phyloP scores from a whole-genome alignment of 2,888 invertebrate genomes.

The Cephonodes hylas region DNA sequence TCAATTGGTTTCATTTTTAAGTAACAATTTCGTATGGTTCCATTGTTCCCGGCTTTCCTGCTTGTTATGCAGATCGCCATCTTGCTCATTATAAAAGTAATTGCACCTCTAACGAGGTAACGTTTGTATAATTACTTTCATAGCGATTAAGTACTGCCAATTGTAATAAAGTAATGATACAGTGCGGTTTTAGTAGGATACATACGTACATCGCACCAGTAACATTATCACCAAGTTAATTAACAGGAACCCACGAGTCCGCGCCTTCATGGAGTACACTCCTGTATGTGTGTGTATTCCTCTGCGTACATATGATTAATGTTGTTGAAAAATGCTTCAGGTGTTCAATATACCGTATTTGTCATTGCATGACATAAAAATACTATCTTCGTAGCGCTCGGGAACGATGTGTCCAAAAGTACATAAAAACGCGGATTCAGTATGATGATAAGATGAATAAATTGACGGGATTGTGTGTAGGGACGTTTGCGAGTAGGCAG shows the following conservation, averaged over 20 bases:
- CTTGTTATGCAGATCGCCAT: constrained; percentile 14
- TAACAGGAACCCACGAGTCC: background rate
- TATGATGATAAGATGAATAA: constrained; percentile 52
- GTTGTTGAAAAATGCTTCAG: background rate
- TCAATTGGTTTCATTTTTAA: background rate
- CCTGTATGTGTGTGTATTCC: background rate
- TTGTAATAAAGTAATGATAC: constrained; percentile 16
- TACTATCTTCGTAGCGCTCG: constrained; percentile 32
- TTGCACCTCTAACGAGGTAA: constrained; percentile 15
- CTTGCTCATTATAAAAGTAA: constrained; percentile 21
- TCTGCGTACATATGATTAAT: background rate
- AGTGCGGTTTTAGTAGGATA: constrained; percentile 9
- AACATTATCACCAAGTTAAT: constrained; percentile 8
- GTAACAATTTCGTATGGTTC: background rate
- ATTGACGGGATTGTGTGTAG: constrained; percentile 40
- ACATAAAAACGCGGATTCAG: constrained; percentile 47
- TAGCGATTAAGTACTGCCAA: constrained; percentile 16
- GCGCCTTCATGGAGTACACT: background rate
- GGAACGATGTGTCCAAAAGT: constrained; percentile 37
- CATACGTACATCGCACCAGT: background rate
- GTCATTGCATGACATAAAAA: constrained; percentile 24
- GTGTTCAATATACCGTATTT: background rate
- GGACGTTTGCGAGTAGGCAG: constrained; percentile 16
- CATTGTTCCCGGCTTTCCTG: constrained; percentile 17
- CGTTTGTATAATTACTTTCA: constrained; percentile 19